Evolutionary conservation across 2,113 vertebrate genomes (phyloP), one percentile per base, ranked within the genome.

Genomic region (Hyla sarda): DNA sequence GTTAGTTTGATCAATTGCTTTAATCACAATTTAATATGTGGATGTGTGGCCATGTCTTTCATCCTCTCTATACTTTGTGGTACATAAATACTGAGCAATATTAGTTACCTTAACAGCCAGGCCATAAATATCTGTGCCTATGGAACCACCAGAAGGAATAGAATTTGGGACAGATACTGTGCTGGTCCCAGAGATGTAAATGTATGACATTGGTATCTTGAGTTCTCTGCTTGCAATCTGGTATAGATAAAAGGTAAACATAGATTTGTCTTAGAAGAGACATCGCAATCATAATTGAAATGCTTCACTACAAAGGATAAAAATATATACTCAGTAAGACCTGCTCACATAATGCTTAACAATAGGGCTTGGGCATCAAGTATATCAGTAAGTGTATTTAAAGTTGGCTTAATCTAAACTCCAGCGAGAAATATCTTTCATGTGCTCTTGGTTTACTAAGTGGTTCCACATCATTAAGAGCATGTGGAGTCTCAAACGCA

Each of bases 121-220:
- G 85, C 96, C 96, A 1, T 96, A 97, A 89, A 95, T 92, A 11
- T 98, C 97, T 0, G 97, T 95, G 0, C 97, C 94, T 1, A 94
- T 90, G 83, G 96, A 97, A 0, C 93, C 96, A 0, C 75, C 96
- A 25, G 95, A 96, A 0, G 91, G 95, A 28, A 91, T 89, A 0
- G 96, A 93, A 89, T 98, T 98, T 19, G 97, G 96, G 19, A 98
- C 93, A 0, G 90, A 93, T 50, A 88, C 90, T 21, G 97, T 98
- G 90, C 94, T 96, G 82, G 95, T 96, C 82, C 95, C 96, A 11
- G 91, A 94, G 80, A 97, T 93, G 89, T 95, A 91, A 81, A 96
- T 89, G 32, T 91, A 91, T 0, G 93, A 93, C 19, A 90, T 2
- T 0, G 94, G 94, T 88, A 96, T 93, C 23, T 73, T 91, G 80